Conservation (phyloP, 2,888 invertebrate species). For the Leptarthrus brevirostris region DNA sequence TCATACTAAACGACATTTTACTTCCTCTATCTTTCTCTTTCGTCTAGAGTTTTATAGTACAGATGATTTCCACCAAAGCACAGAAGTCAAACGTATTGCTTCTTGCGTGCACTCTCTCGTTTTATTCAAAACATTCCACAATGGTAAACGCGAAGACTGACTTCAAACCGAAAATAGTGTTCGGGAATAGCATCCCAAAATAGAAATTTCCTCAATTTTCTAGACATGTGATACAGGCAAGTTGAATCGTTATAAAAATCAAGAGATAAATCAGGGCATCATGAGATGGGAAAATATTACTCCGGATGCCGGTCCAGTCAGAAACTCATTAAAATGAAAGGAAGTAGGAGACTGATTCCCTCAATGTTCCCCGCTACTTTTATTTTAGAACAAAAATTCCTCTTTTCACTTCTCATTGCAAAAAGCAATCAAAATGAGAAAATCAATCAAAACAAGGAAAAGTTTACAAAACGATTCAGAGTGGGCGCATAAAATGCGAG, state of each 20-base stretch:
- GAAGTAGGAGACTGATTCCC: background rate
- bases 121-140: background rate
- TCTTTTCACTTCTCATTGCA: background rate
- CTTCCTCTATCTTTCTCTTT: background rate
- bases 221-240: background rate
- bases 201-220: background rate
- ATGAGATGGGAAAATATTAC: background rate
- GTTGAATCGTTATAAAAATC: background rate
- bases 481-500: background rate
- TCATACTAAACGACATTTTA: too few species aligned
- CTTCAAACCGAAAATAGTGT: background rate
- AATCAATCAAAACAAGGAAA: conserved; percentile 22
- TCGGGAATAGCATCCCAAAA: background rate
- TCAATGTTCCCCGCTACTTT: background rate
- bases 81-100: background rate
- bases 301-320: background rate
- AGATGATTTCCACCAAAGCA: background rate
- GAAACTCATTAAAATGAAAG: conserved; percentile 9
- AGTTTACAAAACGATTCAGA: background rate
- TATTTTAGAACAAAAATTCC: background rate
- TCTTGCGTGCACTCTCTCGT: background rate
- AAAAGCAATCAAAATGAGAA: conserved; percentile 9
- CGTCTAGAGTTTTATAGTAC: background rate
- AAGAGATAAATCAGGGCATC: background rate
- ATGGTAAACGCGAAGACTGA: background rate